Conservation (phyloP, 2,888 invertebrate species). For the Rhingia campestris region DNA sequence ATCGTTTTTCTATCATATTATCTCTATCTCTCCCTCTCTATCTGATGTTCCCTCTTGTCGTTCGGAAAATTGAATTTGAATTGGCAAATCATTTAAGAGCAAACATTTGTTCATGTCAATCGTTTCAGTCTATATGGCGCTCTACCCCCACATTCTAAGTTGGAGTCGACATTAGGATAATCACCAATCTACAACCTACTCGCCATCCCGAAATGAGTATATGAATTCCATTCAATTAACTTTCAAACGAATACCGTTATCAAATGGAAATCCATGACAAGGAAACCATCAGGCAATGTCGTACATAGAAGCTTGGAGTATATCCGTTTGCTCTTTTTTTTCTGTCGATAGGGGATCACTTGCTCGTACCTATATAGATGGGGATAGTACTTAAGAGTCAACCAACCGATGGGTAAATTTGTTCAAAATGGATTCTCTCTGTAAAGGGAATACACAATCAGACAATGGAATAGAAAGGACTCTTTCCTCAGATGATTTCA, state of each 20-base stretch:
- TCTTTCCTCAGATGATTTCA: constrained; percentile 31
- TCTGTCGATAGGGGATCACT: not conserved
- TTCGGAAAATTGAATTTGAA: constrained; percentile 48
- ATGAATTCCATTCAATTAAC: constrained; percentile 69
- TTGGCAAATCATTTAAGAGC: constrained; percentile 46
- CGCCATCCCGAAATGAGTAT: constrained; percentile 41
- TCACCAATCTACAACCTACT: constrained; percentile 34
- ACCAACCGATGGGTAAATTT: constrained; percentile 38
- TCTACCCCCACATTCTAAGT: constrained; percentile 5
- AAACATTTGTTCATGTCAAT: constrained; percentile 55
- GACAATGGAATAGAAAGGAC: constrained; percentile 21
- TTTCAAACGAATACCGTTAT: constrained; percentile 55
- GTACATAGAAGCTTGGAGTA: not conserved
- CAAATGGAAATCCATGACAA: constrained; percentile 41
- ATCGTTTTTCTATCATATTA: constrained; percentile 15
- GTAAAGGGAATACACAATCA: constrained; percentile 1
- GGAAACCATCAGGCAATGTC: constrained; percentile 18
- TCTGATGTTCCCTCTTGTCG: not conserved
- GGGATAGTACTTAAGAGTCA: constrained; percentile 29
- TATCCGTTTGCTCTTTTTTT: constrained; percentile 8
- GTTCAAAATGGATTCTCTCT: constrained; percentile 25
- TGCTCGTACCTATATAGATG: not conserved
- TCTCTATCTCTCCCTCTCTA: not conserved
- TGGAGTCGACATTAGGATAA: constrained; percentile 52
- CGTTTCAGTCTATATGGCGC: constrained; percentile 37